Conservation (phyloP, 2,797 vertebrate species). For the Simalia tracyae region DNA sequence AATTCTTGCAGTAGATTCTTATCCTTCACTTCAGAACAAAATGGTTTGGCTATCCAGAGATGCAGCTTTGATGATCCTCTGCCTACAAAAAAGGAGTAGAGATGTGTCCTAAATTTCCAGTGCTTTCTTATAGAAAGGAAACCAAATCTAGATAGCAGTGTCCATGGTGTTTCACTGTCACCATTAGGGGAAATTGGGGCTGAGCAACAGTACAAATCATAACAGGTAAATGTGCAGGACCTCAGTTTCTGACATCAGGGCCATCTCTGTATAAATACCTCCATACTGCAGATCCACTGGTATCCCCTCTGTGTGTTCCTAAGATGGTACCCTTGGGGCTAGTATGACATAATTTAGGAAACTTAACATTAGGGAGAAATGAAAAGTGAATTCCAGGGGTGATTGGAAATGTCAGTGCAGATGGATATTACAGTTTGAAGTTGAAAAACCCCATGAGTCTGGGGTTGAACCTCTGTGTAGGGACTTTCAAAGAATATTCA, state of each 20-base stretch:
- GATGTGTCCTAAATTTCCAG: neutral
- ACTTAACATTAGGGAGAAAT: neutral
- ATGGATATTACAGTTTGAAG: neutral
- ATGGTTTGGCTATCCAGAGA: neutral
- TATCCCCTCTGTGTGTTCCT: neutral
- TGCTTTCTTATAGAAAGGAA: neutral
- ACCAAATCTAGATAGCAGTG: neutral
- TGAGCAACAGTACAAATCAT: neutral
- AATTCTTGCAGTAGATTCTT: too few species aligned
- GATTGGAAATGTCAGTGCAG: neutral
- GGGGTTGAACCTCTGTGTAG: neutral
- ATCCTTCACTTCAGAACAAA: too few species aligned
- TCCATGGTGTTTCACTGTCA: neutral
- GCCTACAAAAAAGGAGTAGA: neutral
- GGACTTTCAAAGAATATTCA: neutral
- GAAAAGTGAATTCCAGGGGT: neutral
- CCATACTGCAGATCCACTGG: neutral
- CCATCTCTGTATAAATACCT: neutral
- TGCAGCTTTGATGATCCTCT: neutral
- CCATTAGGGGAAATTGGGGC: neutral
- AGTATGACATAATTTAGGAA: neutral
- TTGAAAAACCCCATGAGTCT: neutral
- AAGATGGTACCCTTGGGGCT: neutral
- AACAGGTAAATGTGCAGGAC: neutral
- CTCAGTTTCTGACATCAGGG: neutral